Base-by-base conservation (phyloP, 2,113 vertebrate species). In the Centrocercus urophasianus region DNA sequence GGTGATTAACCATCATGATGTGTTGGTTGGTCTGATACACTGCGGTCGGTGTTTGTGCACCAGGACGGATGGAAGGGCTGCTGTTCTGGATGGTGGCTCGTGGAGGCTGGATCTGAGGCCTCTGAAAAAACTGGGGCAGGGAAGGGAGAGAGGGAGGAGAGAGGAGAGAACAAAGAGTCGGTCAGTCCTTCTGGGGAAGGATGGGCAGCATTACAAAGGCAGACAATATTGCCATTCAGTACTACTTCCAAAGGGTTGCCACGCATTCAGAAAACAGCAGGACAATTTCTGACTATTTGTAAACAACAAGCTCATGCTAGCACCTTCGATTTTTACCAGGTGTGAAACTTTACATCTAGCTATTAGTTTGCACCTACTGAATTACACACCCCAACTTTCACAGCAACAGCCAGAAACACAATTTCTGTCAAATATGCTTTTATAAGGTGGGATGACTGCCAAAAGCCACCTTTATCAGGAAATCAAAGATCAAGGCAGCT, bases 1-100 rank as follows among this genome's bases (percentile, higher is more conserved):
- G 98, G 97, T 99, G 98, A 97, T 98, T 98, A 13, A 98, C 98
- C 99, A 99, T 99, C 99, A 99, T 99, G 97, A 99, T 99, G 97
- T 98, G 98, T 89, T 99, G 99, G 97, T 99, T 99, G 77, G 99
- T 96, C 71, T 99, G 98, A 93, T 99, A 99, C 61, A 99, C 99
- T 1, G 99, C 98, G 1, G 99, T 98, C 7, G 99, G 98, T 9
- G 98, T 98, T 92, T 99, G 99, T 1, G 99, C 98, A 67, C 99
- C 98, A 1, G 99, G 98, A 83, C 99, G 99, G 95, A 99, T 97
- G 92, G 99, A 98, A 88, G 98, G 98, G 57, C 96, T 98, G 98
- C 98, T 99, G 83, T 98, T 98, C 74, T 98, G 98, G 96, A 99
- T 98, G 92, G 98, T 97, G 24, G 99, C 98, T 97, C 99, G 96